Conservation (phyloP, 2,113 vertebrate species). For the Ophiodon elongatus region DNA sequence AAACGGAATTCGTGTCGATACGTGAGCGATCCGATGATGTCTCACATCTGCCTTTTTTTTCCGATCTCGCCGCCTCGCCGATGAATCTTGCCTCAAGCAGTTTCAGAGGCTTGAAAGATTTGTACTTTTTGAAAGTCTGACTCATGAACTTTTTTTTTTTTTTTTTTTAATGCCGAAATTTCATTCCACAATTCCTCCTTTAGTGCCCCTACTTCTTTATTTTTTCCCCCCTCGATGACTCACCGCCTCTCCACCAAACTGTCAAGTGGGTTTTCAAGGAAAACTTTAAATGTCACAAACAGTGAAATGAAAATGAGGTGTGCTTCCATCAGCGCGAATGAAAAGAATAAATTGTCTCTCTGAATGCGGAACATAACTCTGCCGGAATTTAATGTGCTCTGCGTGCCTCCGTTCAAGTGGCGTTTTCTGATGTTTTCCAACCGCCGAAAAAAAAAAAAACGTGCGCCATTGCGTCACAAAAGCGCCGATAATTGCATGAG, state of each 20-base stretch:
- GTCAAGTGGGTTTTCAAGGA: conserved; percentile 13
- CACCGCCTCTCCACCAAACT: conserved; percentile 19
- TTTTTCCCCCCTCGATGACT: not conserved
- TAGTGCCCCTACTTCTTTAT: not conserved
- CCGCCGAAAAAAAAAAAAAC: not conserved
- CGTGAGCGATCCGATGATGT: not conserved
- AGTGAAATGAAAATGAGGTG: conserved; percentile 32
- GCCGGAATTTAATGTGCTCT: not conserved
- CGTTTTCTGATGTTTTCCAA: not conserved
- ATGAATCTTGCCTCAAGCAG: not conserved
- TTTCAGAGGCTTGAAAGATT: not conserved
- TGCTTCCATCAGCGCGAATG: not conserved
- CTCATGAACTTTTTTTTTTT: conserved; percentile 2
- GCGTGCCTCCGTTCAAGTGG: not conserved
- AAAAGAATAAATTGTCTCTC: conserved; percentile 31
- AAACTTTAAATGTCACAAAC: conserved; percentile 40
- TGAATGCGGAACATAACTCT: not conserved
- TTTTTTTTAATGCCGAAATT: not conserved
- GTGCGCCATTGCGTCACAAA: not conserved
- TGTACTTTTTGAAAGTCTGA: not conserved
- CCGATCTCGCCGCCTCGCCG: not conserved
- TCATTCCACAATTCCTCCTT: not conserved
- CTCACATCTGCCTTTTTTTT: conserved; percentile 16
- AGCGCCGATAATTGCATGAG: not conserved
- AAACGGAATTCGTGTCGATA: not conserved